Base-by-base conservation (phyloP, 2,113 vertebrate genomes). In the Panthera leo region DNA sequence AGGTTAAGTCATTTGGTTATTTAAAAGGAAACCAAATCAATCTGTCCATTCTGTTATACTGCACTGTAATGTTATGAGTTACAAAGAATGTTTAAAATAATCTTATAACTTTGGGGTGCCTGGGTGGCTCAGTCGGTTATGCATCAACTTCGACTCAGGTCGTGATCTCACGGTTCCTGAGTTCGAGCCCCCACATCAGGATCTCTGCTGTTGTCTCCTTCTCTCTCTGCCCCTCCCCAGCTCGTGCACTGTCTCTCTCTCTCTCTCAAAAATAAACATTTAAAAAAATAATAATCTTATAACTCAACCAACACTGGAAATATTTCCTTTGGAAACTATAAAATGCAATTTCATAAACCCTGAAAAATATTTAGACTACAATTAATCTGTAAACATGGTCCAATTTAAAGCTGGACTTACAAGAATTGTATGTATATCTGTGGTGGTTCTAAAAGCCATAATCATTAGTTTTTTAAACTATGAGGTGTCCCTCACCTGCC, bases 271-370 rank as follows among this genome's bases (percentile, higher is more conserved):
- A 58, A 58, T 58, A 58, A 58, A 58, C 6, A 58, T 16, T 55
- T 55, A 55, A 55, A 55, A 55, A 55, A 55, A 55, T 58, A 90
- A 70, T 42, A 73, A 84, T 21, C 53, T 12, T 87, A 70, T n/a
- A 65, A 67, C 10, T 63, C 68, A 91, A 34, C 16, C 25, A 80
- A 55, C n/a, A 82, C 55, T 63, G 71, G n/a, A 68, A n/a, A 18
- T 27, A 21, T 63, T 86, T 68, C 29, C 83, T 97, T 90, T 53
- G 42, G 34, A 95, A 94, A 94, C 63, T 5, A 63, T 63, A 85
- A 25, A 94, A 71, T 85, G 10, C 42, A 55, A 71, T 75, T 93
- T 76, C 58, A 71, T 86, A 76, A 76, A 58, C 3, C 29, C 36
- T 71, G 39, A 65, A 83, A 83, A 96, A 75, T 80, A 6, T 29